Evolutionary conservation across 2,113 vertebrate species (phyloP).

Genomic region (Rhinogobius similis): DNA sequence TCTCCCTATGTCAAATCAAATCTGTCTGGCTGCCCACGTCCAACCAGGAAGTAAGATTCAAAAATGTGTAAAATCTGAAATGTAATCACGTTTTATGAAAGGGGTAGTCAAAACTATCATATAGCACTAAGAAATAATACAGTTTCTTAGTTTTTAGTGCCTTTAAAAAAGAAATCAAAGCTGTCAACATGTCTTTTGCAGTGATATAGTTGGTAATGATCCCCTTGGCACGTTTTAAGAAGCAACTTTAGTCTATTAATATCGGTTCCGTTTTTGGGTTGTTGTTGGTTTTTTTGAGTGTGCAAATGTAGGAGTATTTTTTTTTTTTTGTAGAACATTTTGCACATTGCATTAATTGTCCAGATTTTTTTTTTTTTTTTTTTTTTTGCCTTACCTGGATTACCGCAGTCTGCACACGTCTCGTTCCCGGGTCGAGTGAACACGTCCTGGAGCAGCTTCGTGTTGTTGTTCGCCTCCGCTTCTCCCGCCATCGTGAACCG

Average conservation of each 20-base stretch:
- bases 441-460: conserved; percentile 67
- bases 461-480: conserved; percentile 46
- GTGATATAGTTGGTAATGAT: neutral
- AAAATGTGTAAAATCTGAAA: too few species aligned
- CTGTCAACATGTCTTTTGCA: neutral
- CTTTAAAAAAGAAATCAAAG: neutral
- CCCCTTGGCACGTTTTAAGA: neutral
- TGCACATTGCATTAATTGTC: neutral
- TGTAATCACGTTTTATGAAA: too few species aligned
- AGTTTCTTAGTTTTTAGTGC: neutral
- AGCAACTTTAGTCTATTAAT: neutral
- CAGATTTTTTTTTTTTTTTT: neutral
- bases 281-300: too few species aligned
- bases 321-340: neutral
- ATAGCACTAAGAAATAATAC: too few species aligned
- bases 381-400: conserved; percentile 66
- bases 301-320: too few species aligned
- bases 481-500: conserved; percentile 63
- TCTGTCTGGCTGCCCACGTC: too few species aligned
- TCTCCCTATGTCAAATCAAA: too few species aligned
- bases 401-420: conserved; percentile 74
- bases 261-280: neutral
- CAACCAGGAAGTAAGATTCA: too few species aligned
- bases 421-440: conserved; percentile 64
- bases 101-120: too few species aligned